Conservation (phyloP, 2,888 invertebrate genomes). For the Deilephila porcellus region DNA sequence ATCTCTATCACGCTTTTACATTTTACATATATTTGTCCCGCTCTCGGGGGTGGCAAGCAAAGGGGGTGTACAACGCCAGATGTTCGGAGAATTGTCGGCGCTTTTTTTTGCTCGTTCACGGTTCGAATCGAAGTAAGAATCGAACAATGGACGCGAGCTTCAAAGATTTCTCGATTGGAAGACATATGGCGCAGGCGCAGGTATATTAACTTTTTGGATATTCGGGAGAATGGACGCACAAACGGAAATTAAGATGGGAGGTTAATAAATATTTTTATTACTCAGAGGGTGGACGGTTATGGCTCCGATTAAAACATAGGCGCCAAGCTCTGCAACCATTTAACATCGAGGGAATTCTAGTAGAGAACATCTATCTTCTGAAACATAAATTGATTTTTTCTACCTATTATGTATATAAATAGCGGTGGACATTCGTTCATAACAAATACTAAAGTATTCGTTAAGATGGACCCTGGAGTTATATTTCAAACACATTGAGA, state of each 20-base stretch:
- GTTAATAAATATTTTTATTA: constrained; percentile 22
- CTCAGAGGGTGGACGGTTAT: background rate
- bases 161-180: constrained; percentile 41
- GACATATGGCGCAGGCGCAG: constrained; percentile 54
- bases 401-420: too few species aligned
- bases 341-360: background rate
- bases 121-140: constrained; percentile 34
- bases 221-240: constrained; percentile 18
- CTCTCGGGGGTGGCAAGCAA: constrained; percentile 52
- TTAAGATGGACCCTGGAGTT: too few species aligned
- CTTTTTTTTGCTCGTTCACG: constrained; percentile 51
- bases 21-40: constrained; percentile 45
- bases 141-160: constrained; percentile 62
- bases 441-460: too few species aligned
- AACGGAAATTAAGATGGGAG: constrained; percentile 5
- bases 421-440: too few species aligned
- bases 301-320: background rate
- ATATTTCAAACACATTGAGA: too few species aligned
- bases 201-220: constrained; percentile 41
- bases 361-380: too few species aligned
- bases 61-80: constrained; percentile 66
- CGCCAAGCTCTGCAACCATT: background rate
- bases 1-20: constrained; percentile 33
- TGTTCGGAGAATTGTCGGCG: constrained; percentile 54
- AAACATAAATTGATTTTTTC: too few species aligned